These are phyloP conservation scores for Microtus pennsylvanicus DNA, from an alignment of 2,113 vertebrate species.

Conservation along the genomic window DNA sequence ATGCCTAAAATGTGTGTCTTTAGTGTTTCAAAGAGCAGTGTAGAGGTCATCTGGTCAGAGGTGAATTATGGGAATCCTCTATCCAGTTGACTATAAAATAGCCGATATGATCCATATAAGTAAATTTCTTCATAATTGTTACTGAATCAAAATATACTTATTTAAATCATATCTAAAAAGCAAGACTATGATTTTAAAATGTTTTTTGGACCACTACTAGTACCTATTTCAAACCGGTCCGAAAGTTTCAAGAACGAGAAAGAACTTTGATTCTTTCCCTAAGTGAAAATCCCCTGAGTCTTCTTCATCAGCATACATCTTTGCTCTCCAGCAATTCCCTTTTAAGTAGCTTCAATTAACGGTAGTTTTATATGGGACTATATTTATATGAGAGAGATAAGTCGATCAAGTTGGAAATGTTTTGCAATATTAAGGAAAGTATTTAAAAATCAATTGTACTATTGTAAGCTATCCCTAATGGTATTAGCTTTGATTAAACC, in stretches of 20 bases:
- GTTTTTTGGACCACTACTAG: constrained; percentile 35
- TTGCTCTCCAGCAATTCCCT: constrained; percentile 56
- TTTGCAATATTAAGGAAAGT: constrained; percentile 69
- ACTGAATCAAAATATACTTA: constrained; percentile 46
- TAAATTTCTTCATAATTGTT: neutral
- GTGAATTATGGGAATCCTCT: constrained; percentile 11
- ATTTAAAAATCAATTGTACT: constrained; percentile 75
- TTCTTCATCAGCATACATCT: constrained; percentile 31
- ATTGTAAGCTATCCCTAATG: constrained; percentile 53
- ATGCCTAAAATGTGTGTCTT: neutral
- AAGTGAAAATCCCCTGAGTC: constrained; percentile 48
- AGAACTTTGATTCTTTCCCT: constrained; percentile 35
- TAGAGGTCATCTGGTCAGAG: constrained; percentile 35
- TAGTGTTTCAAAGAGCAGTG: neutral
- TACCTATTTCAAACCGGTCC: constrained; percentile 11
- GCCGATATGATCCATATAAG: constrained; percentile 31
- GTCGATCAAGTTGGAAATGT: constrained; percentile 46
- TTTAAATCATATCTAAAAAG: constrained; percentile 43
- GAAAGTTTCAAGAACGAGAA: neutral
- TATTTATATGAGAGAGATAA: constrained; percentile 61
- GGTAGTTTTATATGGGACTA: constrained; percentile 21
- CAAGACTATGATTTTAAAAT: neutral
- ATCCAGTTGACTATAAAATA: constrained; percentile 26
- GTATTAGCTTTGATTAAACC: constrained; percentile 76
- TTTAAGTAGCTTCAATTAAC: constrained; percentile 68